Evolutionary conservation across 2,888 invertebrate species (phyloP).

Genomic region (Noctua janthina): DNA sequence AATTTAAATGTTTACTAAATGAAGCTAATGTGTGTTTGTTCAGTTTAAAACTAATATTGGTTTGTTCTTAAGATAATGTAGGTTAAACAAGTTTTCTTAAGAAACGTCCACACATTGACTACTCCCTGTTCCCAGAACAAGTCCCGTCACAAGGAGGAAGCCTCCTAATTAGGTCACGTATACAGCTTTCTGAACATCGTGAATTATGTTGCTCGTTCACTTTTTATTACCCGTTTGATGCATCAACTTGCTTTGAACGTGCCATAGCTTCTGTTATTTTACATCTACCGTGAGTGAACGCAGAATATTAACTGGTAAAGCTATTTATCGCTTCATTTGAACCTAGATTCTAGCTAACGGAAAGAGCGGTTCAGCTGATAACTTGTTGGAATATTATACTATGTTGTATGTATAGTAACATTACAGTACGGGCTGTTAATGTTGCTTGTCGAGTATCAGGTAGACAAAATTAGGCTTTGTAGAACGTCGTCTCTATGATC

Average conservation of each 20-base stretch:
- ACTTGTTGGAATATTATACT: conserved; percentile 47
- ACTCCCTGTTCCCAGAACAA: conserved; percentile 33
- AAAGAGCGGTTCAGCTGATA: conserved; percentile 35
- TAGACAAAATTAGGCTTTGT: background rate
- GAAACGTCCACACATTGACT: conserved; percentile 1
- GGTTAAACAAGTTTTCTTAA: conserved; percentile 13
- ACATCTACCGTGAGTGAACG: conserved; percentile 45
- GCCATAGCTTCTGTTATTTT: conserved; percentile 54
- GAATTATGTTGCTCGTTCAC: conserved; percentile 68
- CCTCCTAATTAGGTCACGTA: conserved; percentile 76
- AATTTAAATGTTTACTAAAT: background rate
- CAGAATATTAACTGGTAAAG: conserved; percentile 53
- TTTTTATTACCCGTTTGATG: conserved; percentile 68
- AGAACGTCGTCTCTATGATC: background rate
- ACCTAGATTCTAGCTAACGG: conserved; percentile 54
- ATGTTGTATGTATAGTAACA: background rate
- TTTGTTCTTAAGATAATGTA: background rate
- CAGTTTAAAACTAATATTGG: background rate
- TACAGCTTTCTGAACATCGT: conserved; percentile 68
- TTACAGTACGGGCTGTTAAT: conserved; percentile 2
- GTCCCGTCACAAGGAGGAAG: conserved; percentile 66
- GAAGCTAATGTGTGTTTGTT: background rate
- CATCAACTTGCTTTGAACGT: conserved; percentile 59
- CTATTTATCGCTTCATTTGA: conserved; percentile 50
- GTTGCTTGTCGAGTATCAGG: background rate